Percentiles rank a stretch among this genome's conserved stretches.
Evolutionary conservation across 1,140 invertebrate species (phyloP).

Genomic region (Sarcophaga bullata): DNA sequence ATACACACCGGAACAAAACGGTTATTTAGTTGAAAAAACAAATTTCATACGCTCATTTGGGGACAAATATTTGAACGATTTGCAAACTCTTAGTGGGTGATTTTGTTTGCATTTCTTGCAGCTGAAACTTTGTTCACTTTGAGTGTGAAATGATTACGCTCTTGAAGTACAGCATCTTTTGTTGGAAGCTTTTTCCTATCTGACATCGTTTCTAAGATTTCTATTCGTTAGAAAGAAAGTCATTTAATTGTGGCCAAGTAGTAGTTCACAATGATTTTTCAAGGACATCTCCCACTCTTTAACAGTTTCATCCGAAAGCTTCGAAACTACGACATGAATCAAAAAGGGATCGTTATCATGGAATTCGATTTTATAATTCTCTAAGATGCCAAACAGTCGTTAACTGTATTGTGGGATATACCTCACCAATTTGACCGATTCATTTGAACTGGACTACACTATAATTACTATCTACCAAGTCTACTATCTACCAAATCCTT

Average conservation of each 20-base stretch:
- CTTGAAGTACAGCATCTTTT: background rate
- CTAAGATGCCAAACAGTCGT: background rate
- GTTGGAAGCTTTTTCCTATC: background rate
- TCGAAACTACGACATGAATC: background rate
- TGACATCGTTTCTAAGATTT: background rate
- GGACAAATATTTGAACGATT: too few relatives aligned
- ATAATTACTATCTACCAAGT: slow-evolving; percentile 1
- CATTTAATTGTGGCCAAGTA: background rate
- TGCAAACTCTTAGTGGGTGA: too few relatives aligned
- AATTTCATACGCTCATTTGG: too few relatives aligned
- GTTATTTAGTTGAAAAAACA: too few relatives aligned
- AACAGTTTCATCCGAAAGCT: slow-evolving; percentile 13
- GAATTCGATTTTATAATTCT: too few relatives aligned
- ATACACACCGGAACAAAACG: too few relatives aligned
- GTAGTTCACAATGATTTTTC: slow-evolving; percentile 11
- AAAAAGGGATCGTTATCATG: slow-evolving; percentile 9
- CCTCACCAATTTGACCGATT: background rate
- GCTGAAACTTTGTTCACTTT: too few relatives aligned
- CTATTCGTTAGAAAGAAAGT: background rate
- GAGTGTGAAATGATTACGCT: too few relatives aligned
- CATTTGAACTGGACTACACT: background rate
- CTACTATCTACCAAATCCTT: too few relatives aligned
- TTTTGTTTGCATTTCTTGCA: too few relatives aligned
- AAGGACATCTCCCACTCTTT: slow-evolving; percentile 11
- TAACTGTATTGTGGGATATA: background rate